Evolutionary conservation across 2,888 invertebrate genomes (phyloP), one percentile per base, ranked within the genome.

Genomic region (Chloroclystis v-ata): DNA sequence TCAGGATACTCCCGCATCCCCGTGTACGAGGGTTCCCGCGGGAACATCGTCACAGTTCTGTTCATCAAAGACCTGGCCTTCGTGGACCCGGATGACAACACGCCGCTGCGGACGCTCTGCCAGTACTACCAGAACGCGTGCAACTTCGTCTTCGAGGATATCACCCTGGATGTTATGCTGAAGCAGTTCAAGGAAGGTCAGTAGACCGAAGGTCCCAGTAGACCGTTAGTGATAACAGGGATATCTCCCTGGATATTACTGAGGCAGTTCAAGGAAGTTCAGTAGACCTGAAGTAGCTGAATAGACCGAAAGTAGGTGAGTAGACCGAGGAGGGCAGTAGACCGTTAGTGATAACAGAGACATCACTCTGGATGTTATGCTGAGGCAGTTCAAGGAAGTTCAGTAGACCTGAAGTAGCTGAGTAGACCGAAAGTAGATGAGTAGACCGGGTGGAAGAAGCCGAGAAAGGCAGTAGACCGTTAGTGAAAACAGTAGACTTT

Each of bases 21-120:
- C 0, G 97, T 99, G 0, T 99, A 91, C 79, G 97, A 98, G 64
- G 92, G 92, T 0, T 89, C 90, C 57, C 90, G 94, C 43, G 93
- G 92, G 59, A 97, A 97, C 81, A 96, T 99, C 60, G 92, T 98
- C 9, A 95, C 96, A 4, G 91, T 99, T 73, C 89, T 99, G 12
- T 98, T 98, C 84, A 97, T 98, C 66, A 99, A 99, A 82, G 99
- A 99, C 84, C 89, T 99, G 69, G 98, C 99, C 1, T 95, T 99
- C 75, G 95, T 99, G 59, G 99, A 99, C 87, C 98, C 99, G 0
- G 98, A 99, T 78, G 99, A 99, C 84, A 96, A 96, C 82, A 97
- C 97, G 9, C 96, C 97, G 0, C 86, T 99, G 51, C 93, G 93
- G 68, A 97, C 97, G 0, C 90, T 98, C 43, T 96, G 97, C 81